Evolutionary conservation across 2,797 vertebrate species (phyloP).

Genomic region (Threskiornis aethiopicus): DNA sequence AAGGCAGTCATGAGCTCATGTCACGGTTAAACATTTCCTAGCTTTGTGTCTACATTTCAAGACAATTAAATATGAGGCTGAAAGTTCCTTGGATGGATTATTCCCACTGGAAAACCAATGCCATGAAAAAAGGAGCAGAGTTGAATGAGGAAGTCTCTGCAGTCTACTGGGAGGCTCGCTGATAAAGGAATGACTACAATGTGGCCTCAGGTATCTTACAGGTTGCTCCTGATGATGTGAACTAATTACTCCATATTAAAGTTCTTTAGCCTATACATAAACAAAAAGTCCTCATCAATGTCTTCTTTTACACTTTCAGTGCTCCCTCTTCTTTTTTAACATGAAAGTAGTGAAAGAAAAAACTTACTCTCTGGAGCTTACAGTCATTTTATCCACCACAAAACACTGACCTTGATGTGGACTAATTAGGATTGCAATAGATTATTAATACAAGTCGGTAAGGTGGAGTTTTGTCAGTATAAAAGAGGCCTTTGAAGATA

Average conservation of each 20-base stretch:
- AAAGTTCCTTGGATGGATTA: background rate
- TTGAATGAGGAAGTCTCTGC: background rate
- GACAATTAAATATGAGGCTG: background rate
- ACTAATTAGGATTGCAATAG: constrained; percentile 68
- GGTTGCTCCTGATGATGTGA: background rate
- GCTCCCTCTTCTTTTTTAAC: background rate
- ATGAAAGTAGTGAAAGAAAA: background rate
- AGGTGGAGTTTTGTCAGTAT: constrained; percentile 45
- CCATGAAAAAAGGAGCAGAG: background rate
- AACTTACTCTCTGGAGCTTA: constrained; percentile 9
- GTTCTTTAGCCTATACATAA: background rate
- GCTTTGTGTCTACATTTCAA: background rate
- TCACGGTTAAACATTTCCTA: background rate
- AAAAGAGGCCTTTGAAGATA: constrained; percentile 75
- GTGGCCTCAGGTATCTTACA: background rate
- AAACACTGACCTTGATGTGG: constrained; percentile 67
- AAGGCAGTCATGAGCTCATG: background rate
- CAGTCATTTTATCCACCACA: constrained; percentile 5
- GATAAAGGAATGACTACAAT: background rate
- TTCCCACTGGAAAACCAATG: background rate
- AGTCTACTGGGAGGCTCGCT: background rate
- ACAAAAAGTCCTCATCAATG: background rate
- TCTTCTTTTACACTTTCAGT: background rate
- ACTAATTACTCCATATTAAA: constrained; percentile 5
- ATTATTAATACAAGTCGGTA: constrained; percentile 48